Base-by-base conservation (phyloP, 2,113 vertebrate species). In the Ranitomeya variabilis region DNA sequence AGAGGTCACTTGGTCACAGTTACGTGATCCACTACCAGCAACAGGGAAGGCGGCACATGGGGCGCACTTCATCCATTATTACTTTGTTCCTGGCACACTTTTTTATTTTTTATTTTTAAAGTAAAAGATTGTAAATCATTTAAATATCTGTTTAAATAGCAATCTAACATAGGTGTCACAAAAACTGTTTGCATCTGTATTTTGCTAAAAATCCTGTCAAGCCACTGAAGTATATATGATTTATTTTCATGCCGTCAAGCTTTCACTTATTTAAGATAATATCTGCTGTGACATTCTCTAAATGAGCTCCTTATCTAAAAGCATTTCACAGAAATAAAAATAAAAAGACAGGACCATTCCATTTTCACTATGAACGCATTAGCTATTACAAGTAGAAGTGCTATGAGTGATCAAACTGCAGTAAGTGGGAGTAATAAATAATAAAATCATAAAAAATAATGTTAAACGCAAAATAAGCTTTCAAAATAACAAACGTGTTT, bases 301-400 rank as follows among this genome's bases (percentile, higher is more conserved):
- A 76, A 76, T 76, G 45, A 76, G 52, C 73, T 76, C 73, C 45
- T 76, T 76, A 76, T 76, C 73, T 76, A 76, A 12, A 76, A 51
- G 73, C 45, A 52, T 51, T 76, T 76, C 26, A 52, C 16, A 21
- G 37, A 76, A 76, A 76, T 76, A 45, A 76, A 76, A 76, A 76
- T 76, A 76, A 21, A 76, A 76, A 45, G 18, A 52, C 45, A 76
- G 45, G 45, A 76, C 45, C 4, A 52, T 76, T 76, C 16, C 8
- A 76, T 76, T 76, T 76, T 76, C 37, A 16, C 13, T 52, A 76
- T 51, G 37, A 74, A 74, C 16, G 45, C 37, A 74, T 52, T 76
- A 52, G 3, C 73, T 52, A 21, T 45, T 31, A 37, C 69, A 37
- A 0, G 14, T 52, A 52, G 10, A 76, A 71, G 13, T 71, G 23